Base-by-base conservation (phyloP, 2,113 vertebrate genomes). In the Upupa epops region DNA sequence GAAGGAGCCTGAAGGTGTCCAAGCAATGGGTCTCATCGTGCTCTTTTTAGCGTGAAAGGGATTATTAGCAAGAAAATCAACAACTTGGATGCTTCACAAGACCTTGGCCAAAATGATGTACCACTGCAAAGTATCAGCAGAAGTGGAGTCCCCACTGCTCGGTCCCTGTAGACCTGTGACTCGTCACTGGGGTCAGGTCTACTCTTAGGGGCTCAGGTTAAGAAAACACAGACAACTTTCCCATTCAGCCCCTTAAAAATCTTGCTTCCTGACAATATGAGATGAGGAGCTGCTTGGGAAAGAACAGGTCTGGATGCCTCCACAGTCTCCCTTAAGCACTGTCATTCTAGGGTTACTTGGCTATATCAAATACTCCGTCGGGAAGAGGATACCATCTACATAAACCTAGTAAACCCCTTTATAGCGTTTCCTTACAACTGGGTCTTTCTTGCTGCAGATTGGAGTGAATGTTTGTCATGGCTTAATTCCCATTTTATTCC, bases 401-500 rank as follows among this genome's bases (percentile, higher is more conserved):
- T 19, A 83, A 65, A 29, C 8, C 20, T 17, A 40, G 8, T 45
- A 78, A 86, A 89, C 34, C 17, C 6, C 21, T 21, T 6, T 51
- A 9, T 46, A 84, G 84, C 4, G 3, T 48, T 88, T 49, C 55
- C 14, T 63, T 36, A 69, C 74, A 86, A 31, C 45, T 75, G 11
- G 1, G 9, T 36, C 45, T 91, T 87, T 36, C 37, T 73, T 84
- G 31, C 64, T 79, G 63, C 25, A 32, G 69, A 29, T 29, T 13
- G 75, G 32, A 76, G 15, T 14, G n/a, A 83, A 72, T 93, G 81
- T 81, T 90, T 87, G 75, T 61, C 0, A 0, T 64, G 66, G 7
- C 66, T 87, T 76, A 55, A 6, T 79, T 84, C 63, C 94, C 63
- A 70, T 81, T 85, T 76, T 49, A 94, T 81, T 90, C 32, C 82